These are phyloP conservation scores for Pangasius larnaudii DNA, from an alignment of 2,797 vertebrate genomes.

Conservation along the genomic window DNA sequence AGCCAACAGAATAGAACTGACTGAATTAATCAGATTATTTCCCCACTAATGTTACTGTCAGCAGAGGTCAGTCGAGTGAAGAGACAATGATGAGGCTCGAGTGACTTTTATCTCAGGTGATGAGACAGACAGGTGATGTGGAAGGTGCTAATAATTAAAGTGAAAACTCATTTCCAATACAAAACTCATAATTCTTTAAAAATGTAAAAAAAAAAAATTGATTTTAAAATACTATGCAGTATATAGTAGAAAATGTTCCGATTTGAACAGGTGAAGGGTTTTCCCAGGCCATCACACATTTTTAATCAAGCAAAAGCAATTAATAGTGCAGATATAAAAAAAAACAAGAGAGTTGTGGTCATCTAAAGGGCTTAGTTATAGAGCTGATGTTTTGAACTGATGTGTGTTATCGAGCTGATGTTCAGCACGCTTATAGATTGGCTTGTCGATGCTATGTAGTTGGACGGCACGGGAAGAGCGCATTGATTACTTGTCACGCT, in stretches of 20 bases:
- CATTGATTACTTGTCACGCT: conserved; percentile 44
- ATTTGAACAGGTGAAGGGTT: neutral
- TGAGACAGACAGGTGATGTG: neutral
- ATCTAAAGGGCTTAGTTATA: neutral
- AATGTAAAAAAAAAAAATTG: too few relatives aligned
- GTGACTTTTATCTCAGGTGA: neutral
- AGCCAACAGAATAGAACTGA: neutral
- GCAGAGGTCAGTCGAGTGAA: neutral
- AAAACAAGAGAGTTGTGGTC: neutral
- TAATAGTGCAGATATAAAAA: neutral
- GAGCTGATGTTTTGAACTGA: neutral
- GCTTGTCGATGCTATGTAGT: conserved; percentile 20
- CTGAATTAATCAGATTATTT: neutral
- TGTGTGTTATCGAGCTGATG: neutral
- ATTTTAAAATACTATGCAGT: neutral
- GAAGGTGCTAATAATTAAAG: neutral
- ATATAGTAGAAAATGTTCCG: neutral
- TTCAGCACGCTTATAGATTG: conserved; percentile 31
- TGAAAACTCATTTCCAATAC: neutral
- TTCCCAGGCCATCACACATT: neutral
- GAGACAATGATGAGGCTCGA: neutral
- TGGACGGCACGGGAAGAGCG: conserved; percentile 8
- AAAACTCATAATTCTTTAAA: neutral
- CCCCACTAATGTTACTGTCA: neutral
- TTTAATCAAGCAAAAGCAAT: neutral